Evolutionary conservation across 2,888 invertebrate genomes (phyloP), one percentile per base, ranked within the genome.

Genomic region (Caradrina kadenii): DNA sequence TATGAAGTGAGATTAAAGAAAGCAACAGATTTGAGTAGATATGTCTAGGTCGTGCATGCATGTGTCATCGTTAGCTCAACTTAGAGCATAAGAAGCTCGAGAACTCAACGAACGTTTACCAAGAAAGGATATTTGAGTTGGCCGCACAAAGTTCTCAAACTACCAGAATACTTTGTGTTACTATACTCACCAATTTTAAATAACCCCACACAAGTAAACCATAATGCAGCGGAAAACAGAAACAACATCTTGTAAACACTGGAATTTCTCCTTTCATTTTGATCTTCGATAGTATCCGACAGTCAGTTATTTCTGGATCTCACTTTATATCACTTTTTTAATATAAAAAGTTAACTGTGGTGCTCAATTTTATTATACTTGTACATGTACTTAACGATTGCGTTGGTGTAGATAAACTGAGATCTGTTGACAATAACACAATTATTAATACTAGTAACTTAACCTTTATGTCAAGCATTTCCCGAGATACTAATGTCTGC

Each of bases 181-280:
- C 42, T 45, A 45, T 17, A 82, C 86, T 82, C 54, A 88, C 88
- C 83, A 86, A 59, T 79, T 88, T 87, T 13, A 85, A 63, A 73
- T 84, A 87, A 52, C 89, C 91, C 69, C 90, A 89, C 21, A 86
- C 73, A 13, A 92, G 75, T 45, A 93, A 87, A 5, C 93, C 92
- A 61, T 86, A 81, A 11, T 92, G 82, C 19, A 92, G 64, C 4
- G 93, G 92, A 0, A 92, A 8, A 60, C 90, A 92, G 31, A 81
- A 83, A 52, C 89, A 91, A 60, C 92, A 92, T 61, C 90, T 83
- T 26, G 69, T 84, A 49, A 85, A 91, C 56, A 87, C 88, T 0
- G 92, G 92, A 60, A 78, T 21, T 39, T 78, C 50, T 11, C 66
- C 39, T 53, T 65, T 53, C 74, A 72, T 72, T 48, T 48, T 73